These are phyloP conservation scores for Pteropus rufus DNA, from an alignment of 2,797 vertebrate species.

Conservation along the genomic window DNA sequence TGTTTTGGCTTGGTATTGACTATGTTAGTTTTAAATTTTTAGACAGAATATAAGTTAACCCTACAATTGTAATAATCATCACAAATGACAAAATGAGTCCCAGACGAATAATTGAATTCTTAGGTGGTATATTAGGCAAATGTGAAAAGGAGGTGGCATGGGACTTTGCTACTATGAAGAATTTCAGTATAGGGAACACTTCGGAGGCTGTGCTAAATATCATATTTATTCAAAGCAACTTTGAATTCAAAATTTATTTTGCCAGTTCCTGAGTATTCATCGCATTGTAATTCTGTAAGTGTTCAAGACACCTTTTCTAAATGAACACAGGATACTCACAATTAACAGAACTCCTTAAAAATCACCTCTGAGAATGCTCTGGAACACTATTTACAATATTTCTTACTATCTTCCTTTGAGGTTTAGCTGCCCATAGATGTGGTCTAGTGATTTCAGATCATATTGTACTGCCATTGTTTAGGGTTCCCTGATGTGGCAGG, in stretches of 20 bases:
- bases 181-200: background rate
- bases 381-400: background rate
- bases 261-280: background rate
- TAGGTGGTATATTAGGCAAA: background rate
- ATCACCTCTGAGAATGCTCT: background rate
- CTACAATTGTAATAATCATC: background rate
- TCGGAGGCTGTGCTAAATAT: background rate
- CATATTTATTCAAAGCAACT: constrained; percentile 32
- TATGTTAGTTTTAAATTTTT: background rate
- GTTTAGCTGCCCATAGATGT: background rate
- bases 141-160: background rate
- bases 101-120: background rate
- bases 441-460: background rate
- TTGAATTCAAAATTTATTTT: constrained; percentile 24
- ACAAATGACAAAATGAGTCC: background rate
- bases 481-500: background rate
- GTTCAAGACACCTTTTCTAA: background rate
- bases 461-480: background rate
- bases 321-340: background rate
- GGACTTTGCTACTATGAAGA: background rate
- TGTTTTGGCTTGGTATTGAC: constrained; percentile 14
- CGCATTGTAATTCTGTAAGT: constrained; percentile 11
- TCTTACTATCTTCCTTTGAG: constrained; percentile 2
- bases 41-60: background rate
- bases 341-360: constrained; percentile 16